phyloP scores from a whole-genome alignment of 2,113 vertebrate species.

The Psilopsiagon aurifrons region DNA sequence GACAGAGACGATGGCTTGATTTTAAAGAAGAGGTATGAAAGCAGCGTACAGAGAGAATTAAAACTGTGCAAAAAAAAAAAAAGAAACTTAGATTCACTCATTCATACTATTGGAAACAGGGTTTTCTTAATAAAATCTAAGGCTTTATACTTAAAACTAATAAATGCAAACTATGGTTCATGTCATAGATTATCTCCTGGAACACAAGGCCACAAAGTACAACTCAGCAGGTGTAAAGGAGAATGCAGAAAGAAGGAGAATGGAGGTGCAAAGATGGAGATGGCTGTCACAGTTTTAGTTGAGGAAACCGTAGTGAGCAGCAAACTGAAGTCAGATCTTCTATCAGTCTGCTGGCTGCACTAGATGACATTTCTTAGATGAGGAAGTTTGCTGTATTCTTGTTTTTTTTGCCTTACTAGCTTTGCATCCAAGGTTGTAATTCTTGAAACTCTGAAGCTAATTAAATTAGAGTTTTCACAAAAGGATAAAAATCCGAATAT shows the following conservation, averaged over 20 bases:
- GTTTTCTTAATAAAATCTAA: neutral
- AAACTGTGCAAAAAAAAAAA: neutral
- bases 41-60: neutral
- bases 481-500: neutral
- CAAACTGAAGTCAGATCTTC: neutral
- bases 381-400: neutral
- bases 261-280: neutral
- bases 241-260: neutral
- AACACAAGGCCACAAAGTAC: neutral
- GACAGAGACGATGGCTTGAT: neutral
- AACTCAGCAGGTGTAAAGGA: neutral
- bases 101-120: neutral
- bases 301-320: neutral
- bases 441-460: conserved; percentile 1
- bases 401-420: neutral
- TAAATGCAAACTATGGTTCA: neutral
- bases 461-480: conserved; percentile 10
- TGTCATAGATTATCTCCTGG: neutral
- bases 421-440: neutral
- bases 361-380: neutral
- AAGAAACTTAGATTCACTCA: neutral
- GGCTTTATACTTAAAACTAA: neutral
- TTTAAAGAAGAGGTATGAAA: neutral
- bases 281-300: neutral
- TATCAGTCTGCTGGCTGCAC: neutral